phyloP scores from a whole-genome alignment of 2,113 vertebrate genomes.

The Egretta garzetta region DNA sequence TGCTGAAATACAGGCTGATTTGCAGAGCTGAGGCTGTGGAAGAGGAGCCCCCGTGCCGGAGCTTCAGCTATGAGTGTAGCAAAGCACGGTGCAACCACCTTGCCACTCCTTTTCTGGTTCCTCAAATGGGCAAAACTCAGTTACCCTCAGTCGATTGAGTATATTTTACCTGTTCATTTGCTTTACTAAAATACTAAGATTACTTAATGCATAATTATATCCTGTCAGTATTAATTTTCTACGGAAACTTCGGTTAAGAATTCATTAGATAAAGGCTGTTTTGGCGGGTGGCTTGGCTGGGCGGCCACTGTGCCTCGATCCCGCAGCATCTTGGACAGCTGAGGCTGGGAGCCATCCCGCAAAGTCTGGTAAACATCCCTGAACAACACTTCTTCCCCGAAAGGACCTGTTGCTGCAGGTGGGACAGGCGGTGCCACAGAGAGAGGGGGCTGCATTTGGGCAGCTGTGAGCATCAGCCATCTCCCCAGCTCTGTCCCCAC shows the following conservation, averaged over 20 bases:
- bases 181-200: not conserved
- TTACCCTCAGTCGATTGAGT: not conserved
- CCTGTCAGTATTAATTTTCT: not conserved
- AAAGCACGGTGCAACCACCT: not conserved
- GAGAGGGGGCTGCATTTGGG: too few species aligned
- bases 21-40: not conserved
- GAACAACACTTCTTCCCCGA: rapidly evolving
- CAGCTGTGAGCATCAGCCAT: not conserved
- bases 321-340: rapidly evolving
- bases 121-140: not conserved
- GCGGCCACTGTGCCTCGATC: rapidly evolving
- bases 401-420: not conserved
- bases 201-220: not conserved
- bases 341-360: not conserved
- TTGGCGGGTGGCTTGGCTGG: not conserved
- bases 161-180: not conserved
- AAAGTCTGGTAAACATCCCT: rapidly evolving
- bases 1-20: not conserved
- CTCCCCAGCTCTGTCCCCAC: not conserved
- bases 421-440: too few species aligned
- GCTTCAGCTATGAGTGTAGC: not conserved
- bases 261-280: not conserved
- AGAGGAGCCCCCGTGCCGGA: rapidly evolving
- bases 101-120: not conserved
- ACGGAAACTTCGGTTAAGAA: not conserved